Base-by-base conservation (phyloP, 2,797 vertebrate genomes). In the Poecilia velifera region DNA sequence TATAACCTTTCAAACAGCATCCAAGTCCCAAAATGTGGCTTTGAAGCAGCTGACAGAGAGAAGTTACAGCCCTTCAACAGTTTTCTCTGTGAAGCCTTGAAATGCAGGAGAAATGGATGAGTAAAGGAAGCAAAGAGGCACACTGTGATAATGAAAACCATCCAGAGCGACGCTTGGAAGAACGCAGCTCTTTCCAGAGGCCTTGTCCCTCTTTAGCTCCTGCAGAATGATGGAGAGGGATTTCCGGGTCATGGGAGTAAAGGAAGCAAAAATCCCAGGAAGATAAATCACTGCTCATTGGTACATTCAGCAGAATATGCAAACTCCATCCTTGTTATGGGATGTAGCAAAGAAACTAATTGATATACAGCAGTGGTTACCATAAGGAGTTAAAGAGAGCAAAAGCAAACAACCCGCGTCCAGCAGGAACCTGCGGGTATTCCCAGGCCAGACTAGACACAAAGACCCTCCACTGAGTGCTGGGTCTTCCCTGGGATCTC, bases 101-200 rank as follows among this genome's bases (percentile, higher is more conserved):
- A 75, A 59, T 20, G 14, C 16, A 39, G 34, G 14, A 34, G 57
- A 34, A 64, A 34, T 3, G 31, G 59, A 36, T 36, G 59, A 36
- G 31, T 18, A 36, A 4, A 62, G 12, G 45, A 64, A 47, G 36
- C 18, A 34, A 34, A 45, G 41, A 46, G 16, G 18, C 9, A 31
- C 6, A 8, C 36, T 64, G 31, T 31, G 57, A 34, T 64, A 47
- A 34, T 64, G 20, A 64, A 68, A 68, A 68, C 64, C 64, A 68
- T 68, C 64, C 64, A 68, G 64, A 39, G 34, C 4, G 4, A 68
- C 2, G 10, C 64, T 68, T 5, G 20, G 4, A 66, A 47, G 43
- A 62, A 66, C 31, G 31, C 57, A 64, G 43, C 43, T 47, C n/a
- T 76, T 76, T 70, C 47, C 76, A 36, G 64, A 22, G 22, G 64